Conservation (phyloP, 1,140 invertebrate genomes). For the Plutomurus gul region DNA sequence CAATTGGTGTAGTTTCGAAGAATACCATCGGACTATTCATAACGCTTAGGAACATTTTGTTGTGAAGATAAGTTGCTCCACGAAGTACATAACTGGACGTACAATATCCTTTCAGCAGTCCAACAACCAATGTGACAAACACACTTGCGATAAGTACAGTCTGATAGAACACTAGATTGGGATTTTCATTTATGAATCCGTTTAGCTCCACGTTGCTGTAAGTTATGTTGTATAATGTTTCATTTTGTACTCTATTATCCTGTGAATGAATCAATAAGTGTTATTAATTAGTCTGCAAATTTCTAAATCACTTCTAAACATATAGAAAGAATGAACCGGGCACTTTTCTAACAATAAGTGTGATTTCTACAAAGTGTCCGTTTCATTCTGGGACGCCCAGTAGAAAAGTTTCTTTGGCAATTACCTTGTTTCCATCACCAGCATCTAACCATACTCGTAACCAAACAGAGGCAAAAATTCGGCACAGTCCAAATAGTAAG, state of each 20-base stretch:
- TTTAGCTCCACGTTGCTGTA: slow-evolving; percentile 51
- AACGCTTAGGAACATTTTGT: slow-evolving; percentile 60
- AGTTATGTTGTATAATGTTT: not conserved
- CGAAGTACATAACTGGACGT: slow-evolving; percentile 29
- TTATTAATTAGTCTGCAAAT: not conserved
- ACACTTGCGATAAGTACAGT: slow-evolving; percentile 52
- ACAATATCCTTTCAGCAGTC: slow-evolving; percentile 53
- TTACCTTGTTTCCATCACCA: slow-evolving; percentile 50
- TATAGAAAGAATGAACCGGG: too few species aligned
- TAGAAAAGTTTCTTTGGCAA: not conserved
- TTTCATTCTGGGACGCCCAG: too few species aligned
- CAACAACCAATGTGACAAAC: slow-evolving; percentile 52
- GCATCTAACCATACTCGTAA: slow-evolving; percentile 56
- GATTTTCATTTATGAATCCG: slow-evolving; percentile 55
- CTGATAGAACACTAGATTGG: slow-evolving; percentile 54
- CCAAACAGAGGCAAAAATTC: slow-evolving; percentile 55
- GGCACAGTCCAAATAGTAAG: slow-evolving; percentile 53
- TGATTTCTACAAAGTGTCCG: too few species aligned
- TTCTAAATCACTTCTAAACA: too few species aligned
- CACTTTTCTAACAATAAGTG: too few species aligned
- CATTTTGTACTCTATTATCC: not conserved
- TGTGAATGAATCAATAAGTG: not conserved
- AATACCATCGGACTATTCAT: slow-evolving; percentile 71
- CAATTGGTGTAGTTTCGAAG: slow-evolving; percentile 75
- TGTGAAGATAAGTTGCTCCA: slow-evolving; percentile 47